Evolutionary conservation across 2,888 invertebrate species (phyloP), one percentile per base, ranked within the genome.

Genomic region (Clanis bilineata): DNA sequence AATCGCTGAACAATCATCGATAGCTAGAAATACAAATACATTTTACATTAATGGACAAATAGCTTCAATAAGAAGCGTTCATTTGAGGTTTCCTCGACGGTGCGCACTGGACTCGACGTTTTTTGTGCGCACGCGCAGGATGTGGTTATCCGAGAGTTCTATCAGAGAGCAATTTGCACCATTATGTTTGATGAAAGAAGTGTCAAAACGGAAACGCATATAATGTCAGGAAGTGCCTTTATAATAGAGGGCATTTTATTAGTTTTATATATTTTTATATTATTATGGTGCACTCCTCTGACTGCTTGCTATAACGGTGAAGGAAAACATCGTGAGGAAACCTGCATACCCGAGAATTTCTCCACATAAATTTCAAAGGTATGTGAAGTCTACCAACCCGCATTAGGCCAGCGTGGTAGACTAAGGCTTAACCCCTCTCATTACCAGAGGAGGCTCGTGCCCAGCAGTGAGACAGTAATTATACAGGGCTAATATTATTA

Each of bases 101-200:
- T 76, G 79, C 72, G 76, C 74, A 76, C 76, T 72, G 77, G 18
- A 71, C 28, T 51, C 71, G 73, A 72, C 76, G 70, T 76, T 89
- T 90, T 88, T 88, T 85, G 76, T 81, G 78, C 80, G 77, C 85
- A 68, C 62, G 82, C 87, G 80, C 86, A 88, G 90, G 90, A 90
- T 90, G 90, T 77, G 86, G 84, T 28, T 18, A 18, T 28, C 32
- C 18, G 18, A 32, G 47, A 47, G 51, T 32, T 51, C 32, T 51
- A 51, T 9, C 32, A 28, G 28, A 51, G 9, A 32, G 51, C 18
- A 51, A 51, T 51, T 51, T 51, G 51, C 32, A 51, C 28, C 28
- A 51, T 32, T 32, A 51, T 32, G 51, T 51, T 44, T 51, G 47
- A 15, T 32, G 12, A 51, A 51, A 47, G 32, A 51, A 51, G 51